Base-by-base conservation (phyloP, 2,113 vertebrate genomes). In the Onychostruthus taczanowskii region DNA sequence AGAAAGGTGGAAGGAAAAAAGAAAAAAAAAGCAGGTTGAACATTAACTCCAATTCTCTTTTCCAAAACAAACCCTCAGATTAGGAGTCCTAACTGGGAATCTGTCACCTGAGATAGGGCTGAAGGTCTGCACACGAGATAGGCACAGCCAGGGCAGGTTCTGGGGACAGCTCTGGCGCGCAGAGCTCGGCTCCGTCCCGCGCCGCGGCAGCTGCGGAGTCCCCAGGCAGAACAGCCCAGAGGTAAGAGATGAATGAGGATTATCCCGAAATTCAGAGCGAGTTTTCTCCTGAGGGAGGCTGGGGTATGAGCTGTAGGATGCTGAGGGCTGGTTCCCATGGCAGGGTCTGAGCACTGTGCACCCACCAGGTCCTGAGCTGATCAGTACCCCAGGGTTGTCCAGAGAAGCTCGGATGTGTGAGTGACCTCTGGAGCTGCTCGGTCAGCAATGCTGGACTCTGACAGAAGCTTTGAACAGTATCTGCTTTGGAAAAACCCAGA, bases 31-130 rank as follows among this genome's bases (percentile, higher is more conserved):
- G 7, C 43, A 31, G 70, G 67, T 69, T 93, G 78, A 91, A 94
- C 35, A 97, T 95, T 97, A 96, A 95, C 93, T 76, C 30, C 17
- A 46, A 12, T 50, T 77, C 70, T 77, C 55, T 43, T 41, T 78
- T 75, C 73, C 89, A 75, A 89, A 92, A 68, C 14, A 9, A 55
- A 5, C 52, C 19, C 72, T 78, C 73, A 44, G 84, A 93, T 94
- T 78, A 97, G 73, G 30, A 90, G 23, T 6, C 66, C 80, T 18
- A 84, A 37, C 2, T 87, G 66, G 58, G 70, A 62, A 21, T 56
- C 53, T 82, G 74, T 66, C 55, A 14, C 2, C 39, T 15, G 26
- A 77, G 92, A 69, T 90, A 92, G 8, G 13, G 3, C 75, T 80
- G 89, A 95, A 95, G 94, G 94, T 93, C 93, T 93, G 89, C 46